Evolutionary conservation across 2,797 vertebrate genomes (phyloP).

Genomic region (Halcyon badia): DNA sequence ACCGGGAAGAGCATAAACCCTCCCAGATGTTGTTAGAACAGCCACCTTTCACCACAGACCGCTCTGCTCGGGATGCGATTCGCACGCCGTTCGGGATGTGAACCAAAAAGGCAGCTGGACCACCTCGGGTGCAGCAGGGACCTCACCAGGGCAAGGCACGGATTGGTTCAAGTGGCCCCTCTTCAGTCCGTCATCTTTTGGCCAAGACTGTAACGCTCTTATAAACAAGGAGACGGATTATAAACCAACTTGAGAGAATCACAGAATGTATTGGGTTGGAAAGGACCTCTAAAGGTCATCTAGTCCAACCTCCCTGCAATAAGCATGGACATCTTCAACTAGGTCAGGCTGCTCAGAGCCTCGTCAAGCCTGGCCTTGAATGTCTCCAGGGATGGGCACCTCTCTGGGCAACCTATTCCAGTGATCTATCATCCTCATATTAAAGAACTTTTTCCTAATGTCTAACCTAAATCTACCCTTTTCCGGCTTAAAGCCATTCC

Average conservation of each 20-base stretch:
- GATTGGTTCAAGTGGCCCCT: not conserved
- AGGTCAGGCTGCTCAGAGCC: no score
- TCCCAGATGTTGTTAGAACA: not conserved
- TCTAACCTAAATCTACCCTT: no score
- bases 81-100: fast-evolving
- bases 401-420: no score
- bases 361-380: no score
- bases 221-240: not conserved
- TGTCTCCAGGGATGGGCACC: no score
- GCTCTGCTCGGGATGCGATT: not conserved
- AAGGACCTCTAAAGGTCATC: no score
- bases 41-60: not conserved
- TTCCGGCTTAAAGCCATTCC: no score
- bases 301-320: no score
- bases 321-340: no score
- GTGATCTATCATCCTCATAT: no score
- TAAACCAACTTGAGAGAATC: not conserved
- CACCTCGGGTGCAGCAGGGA: not conserved
- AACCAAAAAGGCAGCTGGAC: not conserved
- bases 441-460: no score
- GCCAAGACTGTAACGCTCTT: not conserved
- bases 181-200: not conserved
- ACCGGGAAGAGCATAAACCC: not conserved
- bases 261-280: no score
- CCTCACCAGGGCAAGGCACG: not conserved